phyloP scores from a whole-genome alignment of 1,140 invertebrate species.

The Halesus radiatus region DNA sequence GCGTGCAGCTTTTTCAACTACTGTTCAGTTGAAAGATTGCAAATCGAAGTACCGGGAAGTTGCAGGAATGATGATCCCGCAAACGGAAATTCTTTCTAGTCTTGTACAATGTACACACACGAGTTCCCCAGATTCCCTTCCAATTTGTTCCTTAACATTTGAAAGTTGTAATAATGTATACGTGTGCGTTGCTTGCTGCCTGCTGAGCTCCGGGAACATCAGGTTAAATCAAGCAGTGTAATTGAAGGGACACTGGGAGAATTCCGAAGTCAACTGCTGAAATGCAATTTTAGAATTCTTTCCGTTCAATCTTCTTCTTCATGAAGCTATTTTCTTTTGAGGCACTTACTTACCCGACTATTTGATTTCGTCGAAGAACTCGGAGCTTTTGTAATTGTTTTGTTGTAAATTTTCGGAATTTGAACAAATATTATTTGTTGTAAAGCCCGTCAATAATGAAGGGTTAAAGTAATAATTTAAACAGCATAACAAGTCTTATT shows the following conservation, averaged over 20 bases:
- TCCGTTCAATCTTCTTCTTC: background rate
- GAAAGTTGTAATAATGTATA: conserved; percentile 10
- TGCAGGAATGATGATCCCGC: background rate
- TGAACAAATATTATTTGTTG: too few relatives aligned
- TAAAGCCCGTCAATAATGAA: background rate
- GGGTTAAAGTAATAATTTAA: too few relatives aligned
- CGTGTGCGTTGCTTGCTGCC: background rate
- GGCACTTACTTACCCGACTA: background rate
- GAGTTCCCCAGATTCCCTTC: background rate
- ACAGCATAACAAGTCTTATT: too few relatives aligned
- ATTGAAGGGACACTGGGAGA: background rate
- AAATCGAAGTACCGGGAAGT: background rate
- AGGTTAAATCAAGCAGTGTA: conserved; percentile 2
- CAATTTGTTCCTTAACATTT: background rate
- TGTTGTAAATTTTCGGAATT: background rate
- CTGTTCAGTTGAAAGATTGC: too few relatives aligned
- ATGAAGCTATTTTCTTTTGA: background rate
- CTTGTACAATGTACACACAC: too few relatives aligned
- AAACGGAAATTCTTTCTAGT: background rate
- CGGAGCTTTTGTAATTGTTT: background rate
- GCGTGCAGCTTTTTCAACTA: too few relatives aligned
- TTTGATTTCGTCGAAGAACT: background rate
- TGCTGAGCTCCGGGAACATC: background rate
- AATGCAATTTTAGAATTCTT: conserved; percentile 13
- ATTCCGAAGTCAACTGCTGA: background rate